Evolutionary conservation across 2,888 invertebrate species (phyloP), one percentile per base, ranked within the genome.

Genomic region (Cephus nigrinus): DNA sequence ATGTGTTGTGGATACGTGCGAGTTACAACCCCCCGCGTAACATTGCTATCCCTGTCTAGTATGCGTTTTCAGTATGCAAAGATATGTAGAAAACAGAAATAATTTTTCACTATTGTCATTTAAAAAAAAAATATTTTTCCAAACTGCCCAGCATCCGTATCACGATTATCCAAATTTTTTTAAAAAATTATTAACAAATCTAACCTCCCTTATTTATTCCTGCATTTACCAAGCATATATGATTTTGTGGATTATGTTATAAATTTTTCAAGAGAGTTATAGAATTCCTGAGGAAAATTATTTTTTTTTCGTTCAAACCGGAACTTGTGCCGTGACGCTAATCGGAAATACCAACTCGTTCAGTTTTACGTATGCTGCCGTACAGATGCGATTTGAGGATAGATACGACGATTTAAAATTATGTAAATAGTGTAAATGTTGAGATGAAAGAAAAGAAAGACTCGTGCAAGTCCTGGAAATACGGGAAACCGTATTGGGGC

Each of bases 1-100:
- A 88, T 88, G 87, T 87, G 86, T 84, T 82, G 86, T 85, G 86
- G 84, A 87, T 88, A 86, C 83, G 86, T 84, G 81, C 81, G 83
- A 86, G 84, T 87, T 86, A 86, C 33, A 30, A 40, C 73, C 69
- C 73, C 55, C 80, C 55, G 74, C 80, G 75, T 73, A 78, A 69
- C 76, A 78, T 76, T 80, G 32, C 74, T 77, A 73, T 68, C 68
- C 32, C 79, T 74, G 76, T 75, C 34, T 55, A 31, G 34, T 75
- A 23, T 55, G 55, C 23, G 9, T 2, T 55, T 55, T 55, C 23
- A 23, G 23, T 55, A 15, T 23, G 23, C 12, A 36, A 4, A 15
- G 36, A 36, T 55, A 5, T 55, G 9, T 23, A 9, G 9, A 23
- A 9, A 55, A 55, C 23, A 55, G 9, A 55, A 55, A 55, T 23